Evolutionary conservation across 2,888 invertebrate genomes (phyloP).

Genomic region (Erpobdella octoculata): DNA sequence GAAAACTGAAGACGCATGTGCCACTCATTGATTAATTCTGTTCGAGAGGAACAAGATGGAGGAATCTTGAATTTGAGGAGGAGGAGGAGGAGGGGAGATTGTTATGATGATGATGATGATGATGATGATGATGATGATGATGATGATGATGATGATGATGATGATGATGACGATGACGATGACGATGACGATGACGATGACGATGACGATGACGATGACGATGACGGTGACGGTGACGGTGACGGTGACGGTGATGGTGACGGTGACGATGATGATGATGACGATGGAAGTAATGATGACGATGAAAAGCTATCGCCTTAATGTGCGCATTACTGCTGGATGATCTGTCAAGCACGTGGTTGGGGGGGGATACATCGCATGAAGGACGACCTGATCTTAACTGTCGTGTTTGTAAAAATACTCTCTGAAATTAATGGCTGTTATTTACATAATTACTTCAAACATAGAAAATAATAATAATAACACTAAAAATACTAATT

Average conservation of each 20-base stretch:
- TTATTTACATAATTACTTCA: too few species aligned
- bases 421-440: too few species aligned
- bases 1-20: too few species aligned
- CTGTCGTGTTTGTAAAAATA: too few species aligned
- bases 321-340: too few species aligned
- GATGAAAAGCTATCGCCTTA: too few species aligned
- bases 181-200: constrained; percentile 24
- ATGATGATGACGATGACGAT: constrained; percentile 18
- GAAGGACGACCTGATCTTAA: too few species aligned
- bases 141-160: constrained; percentile 1
- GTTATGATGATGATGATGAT: not conserved
- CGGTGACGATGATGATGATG: not conserved
- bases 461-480: too few species aligned
- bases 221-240: constrained; percentile 17
- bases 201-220: constrained; percentile 17
- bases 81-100: constrained; percentile 8
- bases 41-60: not conserved
- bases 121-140: not conserved
- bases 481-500: too few species aligned
- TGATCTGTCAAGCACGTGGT: too few species aligned
- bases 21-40: not conserved
- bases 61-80: constrained; percentile 15
- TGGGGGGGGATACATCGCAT: too few species aligned
- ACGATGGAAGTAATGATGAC: not conserved
- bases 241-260: constrained; percentile 1